Evolutionary conservation across 2,888 invertebrate species (phyloP), one percentile per base, ranked within the genome.

Genomic region (Oscheius myriophilus): DNA sequence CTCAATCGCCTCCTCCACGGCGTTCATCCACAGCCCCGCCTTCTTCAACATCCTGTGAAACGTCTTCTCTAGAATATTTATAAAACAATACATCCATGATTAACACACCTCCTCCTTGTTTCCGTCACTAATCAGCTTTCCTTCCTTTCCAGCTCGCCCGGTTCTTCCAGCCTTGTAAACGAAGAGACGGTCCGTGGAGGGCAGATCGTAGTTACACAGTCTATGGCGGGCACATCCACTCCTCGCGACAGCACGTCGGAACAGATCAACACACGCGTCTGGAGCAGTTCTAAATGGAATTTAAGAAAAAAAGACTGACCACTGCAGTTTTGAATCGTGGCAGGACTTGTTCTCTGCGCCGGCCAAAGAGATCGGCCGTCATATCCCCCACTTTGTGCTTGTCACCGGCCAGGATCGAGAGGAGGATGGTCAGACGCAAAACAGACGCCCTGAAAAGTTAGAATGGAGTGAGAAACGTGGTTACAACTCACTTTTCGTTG

Each of bases 181-280:
- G 46, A 75, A 78, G 0, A 75, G 70, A 18, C 73, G 70, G 14
- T 75, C 74, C 33, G 72, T 92, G 69, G 92, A 91, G 0, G 97
- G 95, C 14, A 91, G 90, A 86, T 96, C 95, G 87, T 97, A 98
- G 0, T 94, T 95, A 98, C 96, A 87, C 92, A 92, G 80, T 93
- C 92, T 41, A 97, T 92, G 81, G 92, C 91, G 0, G 92, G 91
- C 79, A 98, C 91, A 88, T 98, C 97, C 82, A 98, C 93, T 66
- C 97, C 98, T 88, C 98, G 90, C 0, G 96, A 94, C 86, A 96
- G 89, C 18, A 93, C 92, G 89, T 98, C 97, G 0, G 96, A 93
- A 82, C 93, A 92, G 65, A 98, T 91, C 61, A 97, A 89, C 16
- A 86, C 79, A 42, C 82, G 73, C 9, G 73, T 80, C 84, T 83